phyloP scores from a whole-genome alignment of 1,140 invertebrate genomes.

The Sarcophaga peregrina region DNA sequence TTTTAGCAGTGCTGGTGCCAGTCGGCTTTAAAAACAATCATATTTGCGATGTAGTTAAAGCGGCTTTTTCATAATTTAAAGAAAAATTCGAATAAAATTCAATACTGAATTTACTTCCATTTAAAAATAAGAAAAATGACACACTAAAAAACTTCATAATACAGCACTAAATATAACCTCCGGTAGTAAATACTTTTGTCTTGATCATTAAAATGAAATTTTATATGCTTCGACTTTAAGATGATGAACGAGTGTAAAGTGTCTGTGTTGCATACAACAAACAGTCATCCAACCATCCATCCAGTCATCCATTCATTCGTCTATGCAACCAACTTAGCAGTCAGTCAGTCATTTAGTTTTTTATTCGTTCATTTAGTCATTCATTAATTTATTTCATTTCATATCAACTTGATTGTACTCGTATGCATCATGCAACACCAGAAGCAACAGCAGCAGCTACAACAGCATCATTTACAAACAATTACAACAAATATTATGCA shows the following conservation, averaged over 20 bases:
- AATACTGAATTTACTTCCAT: neutral
- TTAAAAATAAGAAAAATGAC: neutral
- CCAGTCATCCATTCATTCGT: no score
- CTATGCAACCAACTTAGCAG: no score
- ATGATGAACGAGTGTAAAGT: no score
- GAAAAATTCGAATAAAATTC: neutral
- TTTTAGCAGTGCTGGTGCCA: neutral
- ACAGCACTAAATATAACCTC: neutral
- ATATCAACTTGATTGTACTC: neutral
- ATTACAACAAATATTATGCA: slow-evolving; percentile 31
- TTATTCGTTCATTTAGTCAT: neutral
- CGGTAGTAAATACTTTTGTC: neutral
- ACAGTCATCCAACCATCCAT: no score
- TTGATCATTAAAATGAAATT: neutral
- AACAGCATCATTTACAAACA: neutral
- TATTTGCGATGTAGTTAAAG: neutral
- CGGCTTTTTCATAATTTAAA: neutral
- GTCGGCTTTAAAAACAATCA: neutral
- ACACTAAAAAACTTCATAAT: neutral
- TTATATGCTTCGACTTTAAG: neutral
- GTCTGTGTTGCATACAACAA: no score
- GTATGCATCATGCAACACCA: neutral
- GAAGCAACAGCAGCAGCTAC: neutral
- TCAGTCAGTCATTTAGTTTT: no score
- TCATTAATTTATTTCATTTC: slow-evolving; percentile 12